Evolutionary conservation across 2,113 vertebrate genomes (phyloP).

Genomic region (Ivindomyrus marchei): DNA sequence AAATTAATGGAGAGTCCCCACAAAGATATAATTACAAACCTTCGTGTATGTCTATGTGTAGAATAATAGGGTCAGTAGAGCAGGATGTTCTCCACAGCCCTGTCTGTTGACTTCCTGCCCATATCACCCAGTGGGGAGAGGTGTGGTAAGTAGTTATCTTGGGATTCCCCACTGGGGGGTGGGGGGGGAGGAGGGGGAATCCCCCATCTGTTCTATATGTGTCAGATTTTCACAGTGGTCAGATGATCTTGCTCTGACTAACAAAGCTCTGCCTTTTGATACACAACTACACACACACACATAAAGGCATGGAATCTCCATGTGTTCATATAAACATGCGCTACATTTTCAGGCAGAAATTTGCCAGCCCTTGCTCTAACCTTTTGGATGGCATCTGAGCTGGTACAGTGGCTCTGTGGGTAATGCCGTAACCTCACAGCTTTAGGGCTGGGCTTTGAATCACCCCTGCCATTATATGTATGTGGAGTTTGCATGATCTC

Average conservation of each 20-base stretch:
- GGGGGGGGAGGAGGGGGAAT: neutral
- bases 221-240: neutral
- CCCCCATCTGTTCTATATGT: conserved; percentile 5
- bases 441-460: neutral
- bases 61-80: neutral
- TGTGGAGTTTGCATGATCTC: neutral
- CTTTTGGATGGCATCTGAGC: neutral
- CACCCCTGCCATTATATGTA: neutral
- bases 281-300: neutral
- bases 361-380: neutral
- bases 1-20: too few relatives aligned
- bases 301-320: neutral
- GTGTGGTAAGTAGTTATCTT: neutral
- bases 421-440: neutral
- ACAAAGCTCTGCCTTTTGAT: neutral
- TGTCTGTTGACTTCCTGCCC: neutral
- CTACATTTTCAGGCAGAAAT: neutral
- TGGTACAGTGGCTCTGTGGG: neutral
- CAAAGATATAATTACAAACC: too few relatives aligned
- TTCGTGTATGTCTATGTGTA: neutral
- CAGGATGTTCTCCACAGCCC: neutral
- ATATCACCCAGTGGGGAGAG: neutral
- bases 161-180: conserved; percentile 1
- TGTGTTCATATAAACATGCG: neutral
- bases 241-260: neutral